Conservation (phyloP, 1,140 invertebrate species). For the Calliphora vicina region DNA sequence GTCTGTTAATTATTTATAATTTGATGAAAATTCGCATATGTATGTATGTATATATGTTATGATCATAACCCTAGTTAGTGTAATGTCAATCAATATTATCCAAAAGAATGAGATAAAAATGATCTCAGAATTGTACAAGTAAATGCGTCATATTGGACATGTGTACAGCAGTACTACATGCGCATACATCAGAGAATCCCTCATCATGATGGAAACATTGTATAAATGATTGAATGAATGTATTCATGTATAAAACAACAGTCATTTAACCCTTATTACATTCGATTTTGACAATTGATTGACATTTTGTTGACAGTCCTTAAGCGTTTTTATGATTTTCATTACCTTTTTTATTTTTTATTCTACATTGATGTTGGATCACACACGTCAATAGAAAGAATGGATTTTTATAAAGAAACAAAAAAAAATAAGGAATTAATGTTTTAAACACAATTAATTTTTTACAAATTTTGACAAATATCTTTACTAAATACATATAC, state of each 20-base stretch:
- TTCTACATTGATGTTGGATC: not conserved
- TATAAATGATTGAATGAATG: not conserved
- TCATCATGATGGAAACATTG: not conserved
- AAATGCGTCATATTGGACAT: not conserved
- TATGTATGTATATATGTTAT: not conserved
- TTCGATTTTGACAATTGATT: slow-evolving; percentile 27
- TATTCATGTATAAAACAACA: not conserved
- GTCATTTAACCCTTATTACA: slow-evolving; percentile 28
- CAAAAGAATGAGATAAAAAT: not conserved
- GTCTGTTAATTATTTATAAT: too few relatives aligned
- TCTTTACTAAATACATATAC: too few relatives aligned
- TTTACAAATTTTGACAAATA: too few relatives aligned
- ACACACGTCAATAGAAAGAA: slow-evolving; percentile 4
- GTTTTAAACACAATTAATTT: too few relatives aligned
- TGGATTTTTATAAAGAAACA: too few relatives aligned
- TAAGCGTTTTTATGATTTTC: slow-evolving; percentile 24
- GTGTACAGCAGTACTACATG: not conserved
- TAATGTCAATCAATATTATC: slow-evolving; percentile 23
- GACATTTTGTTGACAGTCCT: slow-evolving; percentile 24
- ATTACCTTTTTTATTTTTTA: not conserved
- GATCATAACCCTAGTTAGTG: not conserved
- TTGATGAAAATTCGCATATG: not conserved
- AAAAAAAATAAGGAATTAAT: too few relatives aligned
- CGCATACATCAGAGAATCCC: not conserved
- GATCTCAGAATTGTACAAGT: not conserved